phyloP scores from a whole-genome alignment of 2,113 vertebrate species.

The Oreocharis arfaki region DNA sequence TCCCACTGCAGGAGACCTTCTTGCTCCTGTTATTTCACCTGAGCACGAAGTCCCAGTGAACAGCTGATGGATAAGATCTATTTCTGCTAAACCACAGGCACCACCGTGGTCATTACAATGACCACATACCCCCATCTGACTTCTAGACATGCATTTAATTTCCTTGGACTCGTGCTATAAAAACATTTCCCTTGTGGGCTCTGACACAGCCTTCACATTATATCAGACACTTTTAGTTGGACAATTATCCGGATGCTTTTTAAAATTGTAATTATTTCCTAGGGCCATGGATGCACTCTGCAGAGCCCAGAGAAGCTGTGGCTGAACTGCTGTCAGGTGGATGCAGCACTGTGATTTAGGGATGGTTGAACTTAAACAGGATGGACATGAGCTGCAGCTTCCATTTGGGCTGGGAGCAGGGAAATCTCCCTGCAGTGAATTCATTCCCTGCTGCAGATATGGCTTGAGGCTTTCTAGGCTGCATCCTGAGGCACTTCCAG shows the following conservation, averaged over 20 bases:
- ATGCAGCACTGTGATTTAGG: background rate
- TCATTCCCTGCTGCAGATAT: background rate
- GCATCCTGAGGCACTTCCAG: background rate
- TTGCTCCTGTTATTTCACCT: background rate
- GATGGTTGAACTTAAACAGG: background rate
- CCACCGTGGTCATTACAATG: background rate
- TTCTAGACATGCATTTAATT: background rate
- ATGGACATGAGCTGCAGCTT: background rate
- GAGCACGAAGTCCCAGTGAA: background rate
- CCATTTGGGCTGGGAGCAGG: background rate
- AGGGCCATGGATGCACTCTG: background rate
- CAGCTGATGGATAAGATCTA: background rate
- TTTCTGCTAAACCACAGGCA: background rate
- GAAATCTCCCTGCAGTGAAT: background rate
- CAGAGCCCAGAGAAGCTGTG: background rate
- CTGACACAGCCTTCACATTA: background rate
- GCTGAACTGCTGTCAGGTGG: background rate
- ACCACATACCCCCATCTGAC: background rate
- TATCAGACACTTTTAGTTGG: background rate
- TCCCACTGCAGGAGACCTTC: background rate
- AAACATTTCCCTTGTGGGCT: background rate
- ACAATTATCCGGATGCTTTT: background rate
- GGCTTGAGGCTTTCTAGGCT: background rate
- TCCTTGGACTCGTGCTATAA: background rate
- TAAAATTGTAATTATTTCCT: background rate